Evolutionary conservation across 2,797 vertebrate genomes (phyloP).

Genomic region (Diplodus sargus): DNA sequence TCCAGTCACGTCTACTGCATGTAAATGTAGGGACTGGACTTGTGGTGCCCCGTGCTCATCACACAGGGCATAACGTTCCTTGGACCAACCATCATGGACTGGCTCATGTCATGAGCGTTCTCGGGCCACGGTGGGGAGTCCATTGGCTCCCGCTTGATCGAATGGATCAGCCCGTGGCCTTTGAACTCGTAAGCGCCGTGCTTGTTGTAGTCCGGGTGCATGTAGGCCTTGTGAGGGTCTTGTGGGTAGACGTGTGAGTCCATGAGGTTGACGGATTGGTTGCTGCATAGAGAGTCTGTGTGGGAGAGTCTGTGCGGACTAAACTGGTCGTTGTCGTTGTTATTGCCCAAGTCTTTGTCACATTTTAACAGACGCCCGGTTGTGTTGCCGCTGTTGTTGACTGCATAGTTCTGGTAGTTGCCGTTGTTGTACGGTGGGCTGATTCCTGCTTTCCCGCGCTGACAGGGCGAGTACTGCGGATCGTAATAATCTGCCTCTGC

Average conservation of each 20-base stretch:
- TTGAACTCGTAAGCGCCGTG: slow-evolving; percentile 86
- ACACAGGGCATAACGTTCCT: slow-evolving; percentile 85
- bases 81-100: slow-evolving; percentile 74
- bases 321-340: slow-evolving; percentile 71
- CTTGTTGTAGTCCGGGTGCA: slow-evolving; percentile 83
- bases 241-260: slow-evolving; percentile 81
- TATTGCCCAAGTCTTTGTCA: slow-evolving; percentile 75
- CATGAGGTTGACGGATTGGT: slow-evolving; percentile 81
- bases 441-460: slow-evolving; percentile 85
- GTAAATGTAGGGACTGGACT: slow-evolving; percentile 84
- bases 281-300: slow-evolving; percentile 81
- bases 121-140: slow-evolving; percentile 88
- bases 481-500: slow-evolving; percentile 86
- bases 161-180: slow-evolving; percentile 85
- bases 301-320: slow-evolving; percentile 84
- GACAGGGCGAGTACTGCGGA: slow-evolving; percentile 84
- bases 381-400: slow-evolving; percentile 56
- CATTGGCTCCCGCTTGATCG: slow-evolving; percentile 93
- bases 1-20: slow-evolving; percentile 74
- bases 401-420: slow-evolving; percentile 80
- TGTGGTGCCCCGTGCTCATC: slow-evolving; percentile 84
- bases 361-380: slow-evolving; percentile 82
- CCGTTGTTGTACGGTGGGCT: slow-evolving; percentile 83
- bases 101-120: slow-evolving; percentile 77
- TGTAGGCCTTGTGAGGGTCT: slow-evolving; percentile 82